phyloP scores from a whole-genome alignment of 2,888 invertebrate species.

The Eumerus sabulonum region DNA sequence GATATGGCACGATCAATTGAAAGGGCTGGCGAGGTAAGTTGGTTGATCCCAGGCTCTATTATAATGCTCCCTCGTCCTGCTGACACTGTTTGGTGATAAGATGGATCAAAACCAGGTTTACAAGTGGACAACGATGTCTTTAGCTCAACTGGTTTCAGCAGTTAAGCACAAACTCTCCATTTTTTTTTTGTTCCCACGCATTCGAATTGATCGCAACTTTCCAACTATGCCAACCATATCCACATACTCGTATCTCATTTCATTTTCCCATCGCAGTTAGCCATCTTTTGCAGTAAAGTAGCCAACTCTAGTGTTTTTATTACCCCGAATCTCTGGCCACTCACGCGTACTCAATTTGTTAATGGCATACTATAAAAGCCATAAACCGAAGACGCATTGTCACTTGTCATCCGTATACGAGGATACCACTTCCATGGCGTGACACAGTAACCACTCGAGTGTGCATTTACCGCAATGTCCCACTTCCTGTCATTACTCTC shows the following conservation, averaged over 20 bases:
- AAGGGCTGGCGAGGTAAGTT: too few relatives aligned
- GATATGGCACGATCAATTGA: too few relatives aligned
- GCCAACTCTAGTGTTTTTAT: slow-evolving; percentile 13
- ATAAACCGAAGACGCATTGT: neutral
- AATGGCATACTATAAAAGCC: slow-evolving; percentile 34
- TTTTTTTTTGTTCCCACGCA: too few relatives aligned
- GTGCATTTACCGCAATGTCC: slow-evolving; percentile 20
- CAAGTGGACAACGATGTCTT: too few relatives aligned
- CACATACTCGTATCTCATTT: neutral
- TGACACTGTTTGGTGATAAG: too few relatives aligned
- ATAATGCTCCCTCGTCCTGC: too few relatives aligned
- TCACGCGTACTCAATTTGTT: slow-evolving; percentile 16
- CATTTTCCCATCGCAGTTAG: slow-evolving; percentile 4
- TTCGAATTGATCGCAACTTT: too few relatives aligned
- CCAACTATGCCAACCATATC: too few relatives aligned
- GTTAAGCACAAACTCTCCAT: too few relatives aligned
- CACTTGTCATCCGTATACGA: slow-evolving; percentile 35
- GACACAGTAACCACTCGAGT: slow-evolving; percentile 29
- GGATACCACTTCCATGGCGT: slow-evolving; percentile 17
- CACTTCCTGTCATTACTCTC: slow-evolving; percentile 42
- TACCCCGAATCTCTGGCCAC: slow-evolving; percentile 14
- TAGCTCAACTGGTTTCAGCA: too few relatives aligned
- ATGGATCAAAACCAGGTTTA: too few relatives aligned
- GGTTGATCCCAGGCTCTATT: too few relatives aligned
- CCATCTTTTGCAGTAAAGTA: slow-evolving; percentile 12